phyloP scores from a whole-genome alignment of 2,113 vertebrate species.

The Pygoscelis antarcticus region DNA sequence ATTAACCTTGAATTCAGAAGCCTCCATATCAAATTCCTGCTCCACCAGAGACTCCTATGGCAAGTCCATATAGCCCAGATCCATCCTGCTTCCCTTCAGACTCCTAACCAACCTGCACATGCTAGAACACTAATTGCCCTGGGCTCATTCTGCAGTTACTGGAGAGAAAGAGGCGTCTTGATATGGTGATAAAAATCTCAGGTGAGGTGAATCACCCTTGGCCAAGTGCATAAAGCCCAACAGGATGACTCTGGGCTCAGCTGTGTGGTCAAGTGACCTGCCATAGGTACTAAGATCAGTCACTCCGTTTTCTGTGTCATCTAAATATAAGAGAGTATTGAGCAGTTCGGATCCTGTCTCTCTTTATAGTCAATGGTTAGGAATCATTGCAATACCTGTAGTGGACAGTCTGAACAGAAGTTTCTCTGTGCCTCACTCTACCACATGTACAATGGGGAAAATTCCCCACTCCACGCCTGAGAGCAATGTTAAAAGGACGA shows the following conservation, averaged over 20 bases:
- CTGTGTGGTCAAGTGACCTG: not conserved
- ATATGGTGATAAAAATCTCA: not conserved
- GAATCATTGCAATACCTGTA: not conserved
- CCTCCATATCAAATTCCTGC: not conserved
- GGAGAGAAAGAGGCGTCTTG: not conserved
- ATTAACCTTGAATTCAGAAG: not conserved
- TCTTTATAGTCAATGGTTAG: not conserved
- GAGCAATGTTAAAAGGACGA: not conserved
- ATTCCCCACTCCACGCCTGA: not conserved
- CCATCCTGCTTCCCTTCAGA: not conserved
- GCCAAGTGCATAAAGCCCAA: not conserved
- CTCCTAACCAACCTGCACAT: not conserved
- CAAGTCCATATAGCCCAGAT: not conserved
- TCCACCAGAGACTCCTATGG: not conserved
- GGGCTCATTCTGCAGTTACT: not conserved
- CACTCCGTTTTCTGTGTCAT: not conserved
- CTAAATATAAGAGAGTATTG: not conserved
- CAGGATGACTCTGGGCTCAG: not conserved
- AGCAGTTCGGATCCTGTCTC: not conserved
- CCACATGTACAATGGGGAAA: not conserved
- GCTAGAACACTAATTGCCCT: not conserved
- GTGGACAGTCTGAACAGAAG: not conserved
- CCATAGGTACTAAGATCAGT: not conserved
- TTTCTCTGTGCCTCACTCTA: not conserved
- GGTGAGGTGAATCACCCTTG: not conserved